Base-by-base conservation (phyloP, 1,140 invertebrate species). In the Cyrtorhinus lividipennis region DNA sequence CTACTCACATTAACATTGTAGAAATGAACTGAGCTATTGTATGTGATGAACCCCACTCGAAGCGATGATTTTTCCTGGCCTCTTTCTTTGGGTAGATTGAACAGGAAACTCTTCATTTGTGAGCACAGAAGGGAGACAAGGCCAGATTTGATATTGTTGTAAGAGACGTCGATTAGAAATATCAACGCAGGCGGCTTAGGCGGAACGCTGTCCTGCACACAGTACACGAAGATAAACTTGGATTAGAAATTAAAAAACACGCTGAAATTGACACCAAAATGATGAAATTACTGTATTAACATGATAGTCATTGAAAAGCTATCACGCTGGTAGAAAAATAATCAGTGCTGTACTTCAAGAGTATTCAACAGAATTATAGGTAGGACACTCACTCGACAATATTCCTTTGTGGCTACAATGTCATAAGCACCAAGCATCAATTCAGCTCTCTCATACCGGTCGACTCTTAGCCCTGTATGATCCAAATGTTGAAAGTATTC, bases 401-500 rank as follows among this genome's bases (percentile, higher is more conserved):
- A 99, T 76, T 98, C 93, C 73, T 91, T 90, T 22, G 95, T 98
- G 24, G 95, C 95, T 62, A 95, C 80, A 74, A 93, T 95, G 76
- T 99, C 96, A 74, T 97, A 99, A 0, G 94, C 86, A 24, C 97
- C 97, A 56, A 97, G 79, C 70, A 90, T 89, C 65, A 99, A 78
- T 78, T 99, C 96, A 0, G 96, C 90, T 67, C 95, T 81, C 68
- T 97, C 88, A 71, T 87, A 95, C 71, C 89, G 88, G 77, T 99
- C 97, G 70, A 95, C 83, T 63, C 94, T 78, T 68, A 87, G 81
- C 3, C 94, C 94, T 56, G 86, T 95, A 71, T 97, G 94, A 77
- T 99, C 97, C 67, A 99, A 79, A 78, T 99, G 96, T 73, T 95
- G 91, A 72, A 98, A 99, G 77, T 99, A 99, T 72, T 95, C 92